Base-by-base conservation (phyloP, 1,140 invertebrate genomes). In the Dendroctonus ponderosae region DNA sequence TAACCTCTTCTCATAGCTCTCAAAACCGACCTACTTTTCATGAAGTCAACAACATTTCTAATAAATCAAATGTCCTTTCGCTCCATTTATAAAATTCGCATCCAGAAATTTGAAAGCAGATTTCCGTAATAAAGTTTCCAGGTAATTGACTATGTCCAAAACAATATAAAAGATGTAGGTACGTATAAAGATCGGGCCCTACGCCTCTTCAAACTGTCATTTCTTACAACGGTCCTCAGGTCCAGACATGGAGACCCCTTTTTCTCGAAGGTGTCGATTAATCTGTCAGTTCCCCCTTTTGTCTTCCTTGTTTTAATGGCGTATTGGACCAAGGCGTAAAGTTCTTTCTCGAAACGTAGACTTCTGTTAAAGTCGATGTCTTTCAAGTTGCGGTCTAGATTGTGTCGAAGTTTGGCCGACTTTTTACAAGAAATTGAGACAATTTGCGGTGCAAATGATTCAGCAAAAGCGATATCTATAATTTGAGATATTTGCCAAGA, bases 231-330 rank as follows among this genome's bases (percentile, higher is more conserved):
- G 26, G 39, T 38, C 37, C 39, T 53, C 15, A 14, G 43, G 7
- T 49, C 37, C 38, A 8, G 48, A 62, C 48, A 52, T 42, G 49
- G 14, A 15, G n/a, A 7, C 37, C 26, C 44, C 12, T 49, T 60
- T 60, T 49, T 42, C 26, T 48, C 46, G 46, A 15, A 60, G 44
- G 58, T 60, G 58, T 60, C 58, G 46, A 60, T 60, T 60, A 60
- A 60, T 60, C 58, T 60, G 58, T 60, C 43, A 49, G n/a, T 37
- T 43, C 8, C 7, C 6, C 15, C 49, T 60, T 60, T 48, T 60
- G 46, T 60, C 58, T 57, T 11, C 58, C 58, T 42, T n/a, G 11
- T 58, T 49, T 49, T 49, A 49, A 49, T 60, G 37, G 43, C 12
- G 15, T 41, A n/a, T 58, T 44, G 56, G 46, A 44, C 12, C 26